Evolutionary conservation across 2,113 vertebrate species (phyloP).

Genomic region (Amphiprion ocellaris): DNA sequence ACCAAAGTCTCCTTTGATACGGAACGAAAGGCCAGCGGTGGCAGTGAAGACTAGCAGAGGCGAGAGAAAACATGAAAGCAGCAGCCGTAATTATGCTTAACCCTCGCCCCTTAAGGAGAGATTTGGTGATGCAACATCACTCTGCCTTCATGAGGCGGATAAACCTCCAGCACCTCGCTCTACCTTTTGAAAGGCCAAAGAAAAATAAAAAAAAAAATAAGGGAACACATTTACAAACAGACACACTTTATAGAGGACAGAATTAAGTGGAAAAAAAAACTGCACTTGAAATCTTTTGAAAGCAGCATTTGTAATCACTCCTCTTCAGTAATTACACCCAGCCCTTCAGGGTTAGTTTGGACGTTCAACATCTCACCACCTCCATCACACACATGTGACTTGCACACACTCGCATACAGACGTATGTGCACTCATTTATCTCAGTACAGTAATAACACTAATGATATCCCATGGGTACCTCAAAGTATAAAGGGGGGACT

Average conservation of each 20-base stretch:
- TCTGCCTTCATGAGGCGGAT: constrained; percentile 22
- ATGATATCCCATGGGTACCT: constrained; percentile 79
- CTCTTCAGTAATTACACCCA: constrained; percentile 35
- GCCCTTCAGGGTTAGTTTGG: constrained; percentile 44
- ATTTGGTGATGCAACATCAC: constrained; percentile 66
- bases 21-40: constrained; percentile 59
- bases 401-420: constrained; percentile 11
- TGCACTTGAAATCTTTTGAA: constrained; percentile 46
- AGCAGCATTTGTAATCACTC: constrained; percentile 35
- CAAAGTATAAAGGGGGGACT: constrained; percentile 61
- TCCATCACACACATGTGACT: neutral
- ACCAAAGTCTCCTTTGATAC: constrained; percentile 68
- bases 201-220: neutral
- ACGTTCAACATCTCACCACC: constrained; percentile 39
- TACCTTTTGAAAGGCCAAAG: constrained; percentile 14
- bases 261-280: constrained; percentile 1
- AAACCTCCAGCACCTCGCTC: constrained; percentile 27
- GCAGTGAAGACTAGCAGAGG: constrained; percentile 35
- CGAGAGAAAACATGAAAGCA: constrained; percentile 68
- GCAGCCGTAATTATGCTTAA: constrained; percentile 63
- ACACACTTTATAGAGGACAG: neutral
- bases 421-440: constrained; percentile 52
- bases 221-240: neutral
- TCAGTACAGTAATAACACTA: constrained; percentile 70
- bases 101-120: constrained; percentile 56